A percentile compares a stretch with the other conserved stretches of the same genome.
Evolutionary conservation across 1,140 invertebrate species (phyloP).

Genomic region (Goniozus legneri): DNA sequence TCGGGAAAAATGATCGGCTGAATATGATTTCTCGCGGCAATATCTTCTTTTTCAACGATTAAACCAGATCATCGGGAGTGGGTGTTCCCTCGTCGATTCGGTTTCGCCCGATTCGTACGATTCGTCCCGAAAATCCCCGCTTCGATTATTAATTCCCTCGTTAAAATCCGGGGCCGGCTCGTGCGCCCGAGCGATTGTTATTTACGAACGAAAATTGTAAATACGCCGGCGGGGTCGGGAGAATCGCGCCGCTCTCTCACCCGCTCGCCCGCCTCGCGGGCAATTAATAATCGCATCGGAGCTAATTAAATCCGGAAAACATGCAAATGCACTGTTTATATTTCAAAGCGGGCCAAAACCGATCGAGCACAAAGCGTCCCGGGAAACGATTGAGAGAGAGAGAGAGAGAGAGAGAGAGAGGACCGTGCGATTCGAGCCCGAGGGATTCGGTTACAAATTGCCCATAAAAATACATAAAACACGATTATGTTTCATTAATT

Average conservation of each 20-base stretch:
- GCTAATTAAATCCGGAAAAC: conserved; percentile 54
- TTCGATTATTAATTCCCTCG: conserved; percentile 34
- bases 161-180: conserved; percentile 34
- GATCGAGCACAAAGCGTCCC: conserved; percentile 22
- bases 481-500: conserved; percentile 45
- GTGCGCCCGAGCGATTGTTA: conserved; percentile 36
- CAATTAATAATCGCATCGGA: conserved; percentile 50
- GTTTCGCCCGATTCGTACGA: neutral
- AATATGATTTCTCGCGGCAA: too few relatives aligned
- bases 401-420: conserved; percentile 16
- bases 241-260: conserved; percentile 26
- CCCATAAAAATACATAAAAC: conserved; percentile 51
- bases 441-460: conserved; percentile 42
- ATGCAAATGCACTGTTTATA: conserved; percentile 51
- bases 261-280: conserved; percentile 28
- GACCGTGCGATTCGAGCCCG: conserved; percentile 11
- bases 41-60: too few relatives aligned
- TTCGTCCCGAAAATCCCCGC: conserved; percentile 4
- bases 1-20: too few relatives aligned
- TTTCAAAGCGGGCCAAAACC: conserved; percentile 32
- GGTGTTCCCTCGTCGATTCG: conserved; percentile 6
- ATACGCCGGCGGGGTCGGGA: conserved; percentile 25
- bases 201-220: conserved; percentile 43
- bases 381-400: conserved; percentile 6
- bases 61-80: too few relatives aligned